Base-by-base conservation (phyloP, 2,888 invertebrate species). In the Unio pictorum region DNA sequence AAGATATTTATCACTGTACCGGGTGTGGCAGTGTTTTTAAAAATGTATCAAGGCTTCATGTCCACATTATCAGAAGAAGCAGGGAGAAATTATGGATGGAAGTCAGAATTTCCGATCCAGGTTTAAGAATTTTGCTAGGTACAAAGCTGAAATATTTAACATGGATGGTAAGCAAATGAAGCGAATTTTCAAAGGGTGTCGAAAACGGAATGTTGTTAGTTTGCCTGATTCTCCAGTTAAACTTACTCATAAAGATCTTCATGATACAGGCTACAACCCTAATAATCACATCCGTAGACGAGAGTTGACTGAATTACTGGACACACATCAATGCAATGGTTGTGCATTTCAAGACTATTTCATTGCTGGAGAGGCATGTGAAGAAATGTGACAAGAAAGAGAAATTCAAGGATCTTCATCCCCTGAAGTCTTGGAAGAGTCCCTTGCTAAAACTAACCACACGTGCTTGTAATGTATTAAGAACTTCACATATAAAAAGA, bases 11-110 rank as follows among this genome's bases (percentile, higher is more conserved):
- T 77, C 83, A 77, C 20, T 97, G 97, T 90, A 95, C 95, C 3
- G 96, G 96, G 91, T 97, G 97, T 89, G 91, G 92, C 34, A 93
- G 93, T 86, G 91, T 92, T 23, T 93, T 94, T 80, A 92, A 92
- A 70, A 92, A 91, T 62, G 90, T 94, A 59, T 93, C 94, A 67
- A 95, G 95, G 80, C 92, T 97, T 72, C 96, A 97, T 78, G 93
- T 94, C 66, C 97, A 97, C 88, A 95, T 97, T 91, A 90, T 97
- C 60, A 73, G n/a, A 74, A 70, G 61, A 78, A 75, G 57, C 66
- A 73, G 17, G 26, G 62, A 30, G 64, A 70, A 57, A 62, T 67
- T 4, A 63, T 70, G 26, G 67, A 67, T 63, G 70, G 70, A 55
- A 60, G 66, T 28, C 58, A 63, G 28, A 61, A 34, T 61, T 67